phyloP scores from a whole-genome alignment of 1,140 invertebrate genomes.

The Bicyclus anynana region DNA sequence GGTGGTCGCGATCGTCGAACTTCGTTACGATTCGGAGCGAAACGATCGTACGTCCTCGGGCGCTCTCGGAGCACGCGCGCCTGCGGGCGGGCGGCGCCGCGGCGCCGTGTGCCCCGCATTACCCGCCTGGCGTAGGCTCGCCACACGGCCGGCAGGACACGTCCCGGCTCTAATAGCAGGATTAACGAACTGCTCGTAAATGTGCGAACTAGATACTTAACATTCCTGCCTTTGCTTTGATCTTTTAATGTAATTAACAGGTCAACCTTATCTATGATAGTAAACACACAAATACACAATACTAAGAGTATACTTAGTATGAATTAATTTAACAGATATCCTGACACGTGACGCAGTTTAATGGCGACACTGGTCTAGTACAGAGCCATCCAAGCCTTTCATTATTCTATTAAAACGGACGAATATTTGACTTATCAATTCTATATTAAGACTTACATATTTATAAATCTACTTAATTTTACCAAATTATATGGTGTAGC shows the following conservation, averaged over 20 bases:
- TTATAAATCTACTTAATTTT: too few species aligned
- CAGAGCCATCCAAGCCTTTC: constrained; percentile 50
- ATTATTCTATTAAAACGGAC: constrained; percentile 46
- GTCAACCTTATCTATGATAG: not conserved
- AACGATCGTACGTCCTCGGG: constrained; percentile 69
- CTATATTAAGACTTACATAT: constrained; percentile 8
- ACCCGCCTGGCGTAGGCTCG: constrained; percentile 37
- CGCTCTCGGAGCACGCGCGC: constrained; percentile 64
- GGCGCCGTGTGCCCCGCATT: constrained; percentile 53
- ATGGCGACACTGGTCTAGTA: constrained; percentile 10
- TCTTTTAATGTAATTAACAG: not conserved
- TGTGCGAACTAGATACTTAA: not conserved
- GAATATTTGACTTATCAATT: constrained; percentile 20
- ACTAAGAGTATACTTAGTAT: too few species aligned
- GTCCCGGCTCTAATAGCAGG: not conserved
- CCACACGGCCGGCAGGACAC: not conserved
- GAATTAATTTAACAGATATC: not conserved
- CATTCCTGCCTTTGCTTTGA: not conserved
- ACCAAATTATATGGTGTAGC: too few species aligned
- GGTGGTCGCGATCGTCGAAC: constrained; percentile 63
- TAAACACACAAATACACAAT: too few species aligned
- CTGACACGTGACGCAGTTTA: not conserved
- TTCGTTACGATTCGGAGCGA: constrained; percentile 65
- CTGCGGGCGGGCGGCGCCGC: constrained; percentile 64
- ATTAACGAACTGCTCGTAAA: not conserved